Base-by-base conservation (phyloP, 2,888 invertebrate genomes). In the Drosophila crucigera region DNA sequence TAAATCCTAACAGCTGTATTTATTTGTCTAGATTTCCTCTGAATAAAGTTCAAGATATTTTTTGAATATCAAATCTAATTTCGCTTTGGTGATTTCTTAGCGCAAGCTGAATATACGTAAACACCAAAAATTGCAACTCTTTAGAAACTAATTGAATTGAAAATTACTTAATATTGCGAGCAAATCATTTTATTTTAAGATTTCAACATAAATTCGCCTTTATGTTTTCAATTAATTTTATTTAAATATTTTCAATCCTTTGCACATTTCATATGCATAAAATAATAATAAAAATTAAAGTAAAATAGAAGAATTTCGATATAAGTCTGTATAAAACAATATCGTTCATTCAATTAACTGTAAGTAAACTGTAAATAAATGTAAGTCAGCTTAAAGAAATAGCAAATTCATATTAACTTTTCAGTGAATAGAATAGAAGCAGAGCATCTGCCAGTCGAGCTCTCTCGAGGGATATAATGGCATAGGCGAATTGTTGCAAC, bases 41-140 rank as follows among this genome's bases (percentile, higher is more conserved):
- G 47, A 9, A 16, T 47, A 16, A 7, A 7, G 7, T 7, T 22
- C 2, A 1, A 4, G 16, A 22, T 4, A 22, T 25, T 14, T 25
- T 16, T 31, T 31, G 2, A 47, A 25, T 16, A 22, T 35, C 22
- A 16, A 4, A 6, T 14, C 14, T 14, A 10, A 41, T 2, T 4
- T 10, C n/a, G 39, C 39, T 39, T n/a, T 2, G 19, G 4, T 9
- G 39, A 9, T 39, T n/a, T 19, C n/a, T 39, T 9, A n/a, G 3
- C 43, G 14, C 43, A 22, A 43, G 6, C 43, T 22, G n/a, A 41
- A 41, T 41, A 14, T 6, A 9, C 9, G 31, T 4, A 10, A 41
- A 0, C n/a, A 10, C 1, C 1, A 41, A n/a, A n/a, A n/a, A 41
- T 5, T n/a, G n/a, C 10, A 10, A n/a, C 1, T 0, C n/a, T 3